These are phyloP conservation scores for Peromyscus polionotus DNA, from an alignment of 2,113 vertebrate species.

Conservation along the genomic window DNA sequence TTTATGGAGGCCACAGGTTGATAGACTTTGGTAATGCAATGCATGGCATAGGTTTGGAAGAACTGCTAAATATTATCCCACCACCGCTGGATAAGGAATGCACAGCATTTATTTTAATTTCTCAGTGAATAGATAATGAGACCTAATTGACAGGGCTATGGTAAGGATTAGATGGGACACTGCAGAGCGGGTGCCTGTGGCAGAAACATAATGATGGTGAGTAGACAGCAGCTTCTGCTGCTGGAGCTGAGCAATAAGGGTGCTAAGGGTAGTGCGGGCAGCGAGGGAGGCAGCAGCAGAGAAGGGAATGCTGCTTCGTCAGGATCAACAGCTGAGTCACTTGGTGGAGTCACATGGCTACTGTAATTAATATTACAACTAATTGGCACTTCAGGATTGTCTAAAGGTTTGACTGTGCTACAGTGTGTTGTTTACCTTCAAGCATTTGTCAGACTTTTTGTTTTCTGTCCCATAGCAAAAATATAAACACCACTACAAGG, in stretches of 20 bases:
- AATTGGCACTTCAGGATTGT: background rate
- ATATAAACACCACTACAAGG: background rate
- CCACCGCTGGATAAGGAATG: background rate
- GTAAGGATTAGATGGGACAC: background rate
- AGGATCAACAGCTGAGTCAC: background rate
- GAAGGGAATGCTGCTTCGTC: background rate
- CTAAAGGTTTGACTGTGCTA: background rate
- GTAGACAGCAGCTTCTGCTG: background rate
- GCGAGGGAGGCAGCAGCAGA: background rate
- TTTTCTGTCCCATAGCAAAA: constrained; percentile 8
- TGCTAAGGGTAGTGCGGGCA: too few relatives aligned
- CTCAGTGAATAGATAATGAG: background rate
- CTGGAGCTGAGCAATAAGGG: background rate
- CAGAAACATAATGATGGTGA: background rate
- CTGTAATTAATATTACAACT: background rate
- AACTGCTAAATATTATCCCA: background rate
- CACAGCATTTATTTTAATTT: background rate
- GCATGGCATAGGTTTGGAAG: background rate
- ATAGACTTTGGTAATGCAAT: background rate
- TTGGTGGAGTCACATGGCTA: background rate
- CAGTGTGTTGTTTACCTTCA: background rate
- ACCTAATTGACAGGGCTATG: background rate
- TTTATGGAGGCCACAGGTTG: background rate
- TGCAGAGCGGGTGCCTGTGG: background rate
- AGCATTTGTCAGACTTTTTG: background rate